Conservation (phyloP, 2,113 vertebrate genomes). For the Forbesichthys agassizii region DNA sequence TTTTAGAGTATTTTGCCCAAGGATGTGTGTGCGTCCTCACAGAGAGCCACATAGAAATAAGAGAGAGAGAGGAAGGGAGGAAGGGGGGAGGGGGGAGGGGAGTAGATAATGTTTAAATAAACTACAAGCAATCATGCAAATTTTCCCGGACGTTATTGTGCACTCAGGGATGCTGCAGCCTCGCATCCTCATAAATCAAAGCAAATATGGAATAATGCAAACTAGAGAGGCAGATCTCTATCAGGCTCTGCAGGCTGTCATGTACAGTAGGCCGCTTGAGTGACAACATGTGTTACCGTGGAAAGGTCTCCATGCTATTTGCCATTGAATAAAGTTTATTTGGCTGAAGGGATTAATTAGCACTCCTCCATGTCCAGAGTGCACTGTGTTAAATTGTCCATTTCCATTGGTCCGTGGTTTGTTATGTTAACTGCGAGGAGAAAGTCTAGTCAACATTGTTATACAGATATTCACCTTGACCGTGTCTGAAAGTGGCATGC, state of each 20-base stretch:
- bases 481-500: conserved; percentile 43
- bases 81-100: conserved; percentile 28
- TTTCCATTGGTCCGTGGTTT: conserved; percentile 34
- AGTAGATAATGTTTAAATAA: conserved; percentile 72
- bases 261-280: conserved; percentile 8
- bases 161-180: conserved; percentile 51
- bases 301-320: conserved; percentile 24
- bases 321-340: conserved; percentile 35
- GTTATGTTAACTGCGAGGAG: conserved; percentile 17
- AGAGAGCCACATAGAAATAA: conserved; percentile 53
- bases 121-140: conserved; percentile 79
- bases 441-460: conserved; percentile 28
- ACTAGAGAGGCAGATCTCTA: conserved; percentile 50
- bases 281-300: conserved; percentile 35
- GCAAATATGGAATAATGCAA: conserved; percentile 69
- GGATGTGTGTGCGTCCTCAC: conserved; percentile 74
- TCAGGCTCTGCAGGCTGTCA: conserved; percentile 33
- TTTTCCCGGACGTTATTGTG: conserved; percentile 45
- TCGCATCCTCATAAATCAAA: conserved; percentile 48
- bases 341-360: conserved; percentile 43
- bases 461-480: conserved; percentile 48
- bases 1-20: conserved; percentile 75
- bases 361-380: conserved; percentile 18
- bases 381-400: conserved; percentile 2
- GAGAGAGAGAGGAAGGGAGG: conserved; percentile 51